Base-by-base conservation (phyloP, 2,113 vertebrate species). In the Phoxinus phoxinus region DNA sequence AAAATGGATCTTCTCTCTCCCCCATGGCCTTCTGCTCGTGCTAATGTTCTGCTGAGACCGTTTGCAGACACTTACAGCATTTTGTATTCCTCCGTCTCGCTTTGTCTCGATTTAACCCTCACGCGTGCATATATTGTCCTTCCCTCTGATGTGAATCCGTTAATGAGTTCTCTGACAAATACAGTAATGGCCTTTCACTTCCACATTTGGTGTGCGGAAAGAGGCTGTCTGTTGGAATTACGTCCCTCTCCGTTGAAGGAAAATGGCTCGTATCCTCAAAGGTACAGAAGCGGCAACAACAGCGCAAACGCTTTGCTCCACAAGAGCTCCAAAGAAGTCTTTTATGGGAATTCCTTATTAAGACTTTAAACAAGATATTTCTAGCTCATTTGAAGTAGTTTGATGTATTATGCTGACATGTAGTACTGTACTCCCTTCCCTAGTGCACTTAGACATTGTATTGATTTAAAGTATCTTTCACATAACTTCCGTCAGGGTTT, bases 11-110 rank as follows among this genome's bases (percentile, higher is more conserved):
- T 73, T 80, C 79, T 83, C 37, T 90, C 85, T 56, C 48, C 78
- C 88, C 58, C 73, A 75, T 72, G 74, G 83, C 83, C 82, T 76
- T 79, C 63, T 46, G 61, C 79, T 81, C 30, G 15, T 53, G 81
- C 76, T 87, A 87, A 88, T 77, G 81, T 87, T 90, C 83, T 88
- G 85, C 79, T 37, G 85, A 89, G 85, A 89, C 51, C 67, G n/a
- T 86, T 89, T 86, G 51, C 35, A 81, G 84, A 87, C 78, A 56
- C 76, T 90, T 84, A 83, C 56, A 90, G 84, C 87, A 46, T 87
- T 88, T 87, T 90, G 80, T 85, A 84, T 87, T 65, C 74, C 84
- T 82, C 48, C 27, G 61, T 76, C 51, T 87, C 37, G 27, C 67
- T 73, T 85, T 69, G 44, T 86, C 81, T 67, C 63, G 71, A 84